Conservation (phyloP, 1,140 invertebrate species). For the Gryllus bimaculatus region DNA sequence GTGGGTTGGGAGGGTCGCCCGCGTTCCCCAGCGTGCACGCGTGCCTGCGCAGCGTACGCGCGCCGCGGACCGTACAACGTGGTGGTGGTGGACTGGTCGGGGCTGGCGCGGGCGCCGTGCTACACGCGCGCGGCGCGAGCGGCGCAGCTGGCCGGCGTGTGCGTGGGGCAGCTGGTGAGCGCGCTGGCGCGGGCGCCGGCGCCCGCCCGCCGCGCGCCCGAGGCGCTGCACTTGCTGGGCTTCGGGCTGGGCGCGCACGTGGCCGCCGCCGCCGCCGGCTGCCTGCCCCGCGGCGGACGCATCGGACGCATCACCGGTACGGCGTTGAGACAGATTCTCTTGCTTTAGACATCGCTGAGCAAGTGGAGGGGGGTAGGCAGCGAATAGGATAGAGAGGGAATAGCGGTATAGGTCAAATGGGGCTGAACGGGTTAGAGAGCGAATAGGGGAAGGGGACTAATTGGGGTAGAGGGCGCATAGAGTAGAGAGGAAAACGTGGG, state of each 20-base stretch:
- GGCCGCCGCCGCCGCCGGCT: constrained; percentile 18
- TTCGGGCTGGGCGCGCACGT: constrained; percentile 27
- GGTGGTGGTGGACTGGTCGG: constrained; percentile 25
- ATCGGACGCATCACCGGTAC: constrained; percentile 11
- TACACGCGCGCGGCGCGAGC: constrained; percentile 23
- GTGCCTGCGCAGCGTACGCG: constrained; percentile 14
- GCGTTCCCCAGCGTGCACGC: no score
- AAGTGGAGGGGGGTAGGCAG: no score
- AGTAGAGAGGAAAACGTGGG: no score
- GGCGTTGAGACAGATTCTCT: no score
- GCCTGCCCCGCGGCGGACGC: constrained; percentile 11
- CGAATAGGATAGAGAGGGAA: no score
- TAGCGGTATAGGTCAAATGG: no score
- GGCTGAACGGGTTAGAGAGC: no score
- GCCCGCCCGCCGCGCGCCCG: constrained; percentile 6
- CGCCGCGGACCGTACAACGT: constrained; percentile 16
- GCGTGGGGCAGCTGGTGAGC: constrained; percentile 20
- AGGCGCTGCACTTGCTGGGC: constrained; percentile 25
- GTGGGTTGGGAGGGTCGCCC: no score
- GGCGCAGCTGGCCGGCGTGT: constrained; percentile 20
- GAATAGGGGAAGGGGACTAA: no score
- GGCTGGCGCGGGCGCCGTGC: constrained; percentile 20
- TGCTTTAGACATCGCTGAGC: no score
- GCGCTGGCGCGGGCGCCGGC: background rate
- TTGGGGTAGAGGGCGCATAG: no score